phyloP scores from a whole-genome alignment of 2,888 invertebrate species.

The Micropterix aruncella region DNA sequence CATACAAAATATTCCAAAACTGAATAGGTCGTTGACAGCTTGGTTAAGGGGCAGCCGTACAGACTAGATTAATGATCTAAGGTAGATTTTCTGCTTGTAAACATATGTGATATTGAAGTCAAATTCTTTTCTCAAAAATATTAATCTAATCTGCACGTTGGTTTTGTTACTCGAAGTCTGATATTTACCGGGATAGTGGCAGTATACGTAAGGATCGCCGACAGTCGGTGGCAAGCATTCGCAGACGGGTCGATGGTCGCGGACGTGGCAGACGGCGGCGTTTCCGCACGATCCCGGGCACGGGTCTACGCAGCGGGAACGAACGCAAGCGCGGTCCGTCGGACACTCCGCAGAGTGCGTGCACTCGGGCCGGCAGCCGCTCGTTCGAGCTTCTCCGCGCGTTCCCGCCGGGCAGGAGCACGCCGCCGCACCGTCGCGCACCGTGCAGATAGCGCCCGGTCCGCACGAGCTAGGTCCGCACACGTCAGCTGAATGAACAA shows the following conservation, averaged over 20 bases:
- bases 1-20: no score
- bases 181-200: slow-evolving; percentile 22
- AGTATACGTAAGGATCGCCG: slow-evolving; percentile 73
- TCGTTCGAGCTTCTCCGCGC: slow-evolving; percentile 57
- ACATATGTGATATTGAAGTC: no score
- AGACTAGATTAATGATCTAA: no score
- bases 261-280: slow-evolving; percentile 54
- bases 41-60: no score
- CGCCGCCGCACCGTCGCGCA: slow-evolving; percentile 41
- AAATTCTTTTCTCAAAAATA: no score
- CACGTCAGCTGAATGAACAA: not conserved
- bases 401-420: slow-evolving; percentile 68
- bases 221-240: slow-evolving; percentile 56
- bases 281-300: slow-evolving; percentile 72
- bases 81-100: no score
- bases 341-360: slow-evolving; percentile 70
- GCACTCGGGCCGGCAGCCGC: slow-evolving; percentile 72
- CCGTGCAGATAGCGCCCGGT: slow-evolving; percentile 55
- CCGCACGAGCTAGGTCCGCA: slow-evolving; percentile 67
- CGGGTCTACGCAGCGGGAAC: slow-evolving; percentile 67
- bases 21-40: no score
- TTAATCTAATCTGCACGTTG: no score
- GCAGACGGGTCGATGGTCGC: slow-evolving; percentile 51
- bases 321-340: slow-evolving; percentile 60
- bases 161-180: no score